Conservation (phyloP, 2,113 vertebrate genomes). For the Psilopsiagon aymara region DNA sequence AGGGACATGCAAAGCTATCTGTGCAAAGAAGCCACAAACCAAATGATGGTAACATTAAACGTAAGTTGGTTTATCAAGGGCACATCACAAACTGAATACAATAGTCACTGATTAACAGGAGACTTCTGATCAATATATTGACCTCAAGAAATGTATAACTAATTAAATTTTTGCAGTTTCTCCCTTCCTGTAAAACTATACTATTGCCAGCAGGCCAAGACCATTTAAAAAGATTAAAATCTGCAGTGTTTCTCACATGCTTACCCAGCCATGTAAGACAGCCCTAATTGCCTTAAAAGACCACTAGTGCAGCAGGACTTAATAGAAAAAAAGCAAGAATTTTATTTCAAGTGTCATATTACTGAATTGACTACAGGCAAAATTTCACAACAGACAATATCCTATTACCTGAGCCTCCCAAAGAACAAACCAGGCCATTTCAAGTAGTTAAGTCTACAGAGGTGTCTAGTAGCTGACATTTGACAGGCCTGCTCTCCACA, state of each 20-base stretch:
- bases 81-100: background rate
- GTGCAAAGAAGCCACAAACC: background rate
- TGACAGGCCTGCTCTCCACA: background rate
- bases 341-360: background rate
- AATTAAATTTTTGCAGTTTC: background rate
- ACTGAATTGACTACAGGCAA: background rate
- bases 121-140: background rate
- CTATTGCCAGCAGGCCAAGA: background rate
- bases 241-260: background rate
- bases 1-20: background rate
- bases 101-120: background rate
- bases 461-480: background rate
- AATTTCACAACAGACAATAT: background rate
- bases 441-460: background rate
- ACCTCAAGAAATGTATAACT: background rate
- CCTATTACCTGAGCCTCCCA: background rate
- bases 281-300: slow-evolving; percentile 20
- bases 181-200: background rate
- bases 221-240: background rate
- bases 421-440: background rate
- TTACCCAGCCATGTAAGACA: background rate
- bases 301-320: slow-evolving; percentile 22
- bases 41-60: background rate
- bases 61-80: background rate
- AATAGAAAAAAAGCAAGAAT: background rate